A percentile compares a stretch with the other conserved stretches of the same genome.
Conservation (phyloP, 2,888 invertebrate genomes). For the Alcis repandata region DNA sequence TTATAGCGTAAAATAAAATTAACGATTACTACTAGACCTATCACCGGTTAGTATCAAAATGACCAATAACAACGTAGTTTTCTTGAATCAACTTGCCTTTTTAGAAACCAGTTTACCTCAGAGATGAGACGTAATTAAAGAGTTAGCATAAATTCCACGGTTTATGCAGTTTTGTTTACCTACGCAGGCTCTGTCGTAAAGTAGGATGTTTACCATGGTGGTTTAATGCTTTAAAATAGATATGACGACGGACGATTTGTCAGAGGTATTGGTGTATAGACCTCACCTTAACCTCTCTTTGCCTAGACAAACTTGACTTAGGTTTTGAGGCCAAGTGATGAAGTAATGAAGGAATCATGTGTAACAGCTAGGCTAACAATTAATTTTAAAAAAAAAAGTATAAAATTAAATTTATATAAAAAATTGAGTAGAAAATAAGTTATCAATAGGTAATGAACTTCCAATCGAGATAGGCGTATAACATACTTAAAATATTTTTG, state of each 20-base stretch:
- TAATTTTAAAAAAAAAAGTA: no score
- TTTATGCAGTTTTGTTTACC: constrained; percentile 48
- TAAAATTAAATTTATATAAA: no score
- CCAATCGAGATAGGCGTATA: no score
- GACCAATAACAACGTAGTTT: constrained; percentile 28
- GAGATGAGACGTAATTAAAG: constrained; percentile 48
- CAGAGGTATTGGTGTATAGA: constrained; percentile 7
- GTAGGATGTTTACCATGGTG: constrained; percentile 29
- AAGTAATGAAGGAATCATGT: no score
- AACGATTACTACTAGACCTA: background rate
- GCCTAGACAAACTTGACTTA: no score
- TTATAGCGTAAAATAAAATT: no score
- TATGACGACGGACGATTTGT: constrained; percentile 57
- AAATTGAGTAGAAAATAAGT: no score
- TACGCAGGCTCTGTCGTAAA: constrained; percentile 42
- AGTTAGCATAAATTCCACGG: constrained; percentile 57
- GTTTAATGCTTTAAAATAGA: constrained; percentile 66
- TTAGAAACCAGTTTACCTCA: constrained; percentile 54
- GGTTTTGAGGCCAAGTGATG: no score
- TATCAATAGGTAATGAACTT: no score
- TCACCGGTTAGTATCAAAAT: no score
- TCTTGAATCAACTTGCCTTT: constrained; percentile 47
- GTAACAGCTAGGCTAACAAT: no score
- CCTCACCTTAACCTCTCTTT: no score
- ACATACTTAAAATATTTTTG: background rate